Percentiles rank a stretch among this genome's conserved stretches.
Evolutionary conservation across 2,888 invertebrate species (phyloP).

Genomic region (Esperia sulphurella): DNA sequence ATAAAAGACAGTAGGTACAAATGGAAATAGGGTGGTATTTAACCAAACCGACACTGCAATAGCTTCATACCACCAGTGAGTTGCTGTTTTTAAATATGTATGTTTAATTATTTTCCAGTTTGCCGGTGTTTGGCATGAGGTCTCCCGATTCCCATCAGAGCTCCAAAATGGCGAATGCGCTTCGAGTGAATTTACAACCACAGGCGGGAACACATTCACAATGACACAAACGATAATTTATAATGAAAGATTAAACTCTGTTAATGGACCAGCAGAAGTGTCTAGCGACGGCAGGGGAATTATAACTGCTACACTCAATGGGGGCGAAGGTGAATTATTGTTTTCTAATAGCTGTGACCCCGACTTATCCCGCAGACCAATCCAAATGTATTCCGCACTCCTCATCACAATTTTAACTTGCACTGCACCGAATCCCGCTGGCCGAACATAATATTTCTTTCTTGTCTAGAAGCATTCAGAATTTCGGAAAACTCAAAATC

Average conservation of each 20-base stretch:
- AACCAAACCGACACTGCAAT: too few relatives aligned
- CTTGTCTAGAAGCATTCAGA: too few relatives aligned
- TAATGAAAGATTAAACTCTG: slow-evolving; percentile 32
- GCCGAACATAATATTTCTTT: too few relatives aligned
- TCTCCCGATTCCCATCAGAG: slow-evolving; percentile 56
- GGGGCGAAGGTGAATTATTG: slow-evolving; percentile 24
- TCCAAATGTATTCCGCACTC: too few relatives aligned
- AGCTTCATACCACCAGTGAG: too few relatives aligned
- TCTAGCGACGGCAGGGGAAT: slow-evolving; percentile 39
- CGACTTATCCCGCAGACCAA: too few relatives aligned
- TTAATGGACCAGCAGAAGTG: slow-evolving; percentile 24
- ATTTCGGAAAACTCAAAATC: too few relatives aligned
- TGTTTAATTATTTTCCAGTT: slow-evolving; percentile 38
- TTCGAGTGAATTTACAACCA: slow-evolving; percentile 21
- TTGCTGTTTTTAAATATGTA: background rate
- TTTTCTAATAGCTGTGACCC: too few relatives aligned
- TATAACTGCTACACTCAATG: slow-evolving; percentile 27
- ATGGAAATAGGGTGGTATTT: too few relatives aligned
- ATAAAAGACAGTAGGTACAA: too few relatives aligned
- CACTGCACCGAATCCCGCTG: too few relatives aligned
- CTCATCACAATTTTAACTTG: too few relatives aligned
- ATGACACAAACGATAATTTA: slow-evolving; percentile 39
- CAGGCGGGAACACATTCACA: slow-evolving; percentile 21
- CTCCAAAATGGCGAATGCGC: slow-evolving; percentile 53
- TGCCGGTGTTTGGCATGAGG: slow-evolving; percentile 57